Base-by-base conservation (phyloP, 2,888 invertebrate genomes). In the Dasypolia templi region DNA sequence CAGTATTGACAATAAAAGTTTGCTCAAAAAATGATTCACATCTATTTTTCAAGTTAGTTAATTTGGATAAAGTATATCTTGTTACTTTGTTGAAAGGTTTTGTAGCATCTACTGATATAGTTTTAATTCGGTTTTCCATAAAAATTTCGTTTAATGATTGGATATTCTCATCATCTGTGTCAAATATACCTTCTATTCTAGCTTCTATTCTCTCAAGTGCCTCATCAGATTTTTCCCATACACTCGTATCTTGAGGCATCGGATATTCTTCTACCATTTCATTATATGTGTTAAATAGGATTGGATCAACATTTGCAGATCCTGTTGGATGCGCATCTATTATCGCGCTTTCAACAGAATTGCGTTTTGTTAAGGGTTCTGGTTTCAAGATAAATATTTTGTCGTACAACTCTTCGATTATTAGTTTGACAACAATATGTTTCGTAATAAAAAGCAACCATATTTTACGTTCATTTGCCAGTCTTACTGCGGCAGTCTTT, bases 1-100 rank as follows among this genome's bases (percentile, higher is more conserved):
- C 96, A 22, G 92, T 81, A 68, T 94, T 93, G 3, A 97, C 89
- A 46, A 96, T 92, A 86, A 96, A 96, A 7, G 97, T 96, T 89
- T 96, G 94, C 89, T 97, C 97, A 74, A 97, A 96, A 80, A 96
- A 90, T 0, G 97, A 97, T 72, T 91, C 86, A 74, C 92, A 94
- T 83, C 97, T 92, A 82, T 94, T 94, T 87, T 96, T 94, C 29
- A 96, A 86, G 61, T 77, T 77, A 7, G 89, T 85, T 65, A 96
- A 79, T 81, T 92, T 91, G 3, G 86, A 89, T 74, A 95, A 87
- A 66, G 89, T 82, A 67, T 81, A 67, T 81, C 92, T 91, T 11
- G 88, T 73, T 56, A 95, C 89, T 90, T 95, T 94, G 53, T 86
- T 82, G 55, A 92, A 81, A 6, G 93, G 80, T 76, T 92, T 93